Evolutionary conservation across 92 coral and sea anemone species (phyloP).

Genomic region (Parazoanthus swiftii): DNA sequence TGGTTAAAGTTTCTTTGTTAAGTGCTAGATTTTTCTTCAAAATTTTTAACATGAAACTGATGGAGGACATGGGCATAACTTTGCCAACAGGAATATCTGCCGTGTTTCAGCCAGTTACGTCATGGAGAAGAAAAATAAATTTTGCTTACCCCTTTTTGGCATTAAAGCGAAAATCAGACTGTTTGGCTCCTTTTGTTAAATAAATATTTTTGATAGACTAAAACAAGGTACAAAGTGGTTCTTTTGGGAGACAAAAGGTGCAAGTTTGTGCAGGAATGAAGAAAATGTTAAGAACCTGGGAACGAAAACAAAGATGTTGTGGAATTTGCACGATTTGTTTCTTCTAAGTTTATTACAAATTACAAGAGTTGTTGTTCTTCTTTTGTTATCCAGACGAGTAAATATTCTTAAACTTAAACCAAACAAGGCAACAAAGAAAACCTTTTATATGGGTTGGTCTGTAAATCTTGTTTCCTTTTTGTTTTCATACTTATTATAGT

Average conservation of each 20-base stretch:
- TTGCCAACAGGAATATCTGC: too few species aligned
- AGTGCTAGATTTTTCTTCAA: too few species aligned
- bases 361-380: not conserved
- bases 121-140: not conserved
- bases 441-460: slow-evolving; percentile 6
- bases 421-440: not conserved
- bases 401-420: too few species aligned
- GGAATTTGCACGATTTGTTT: not conserved
- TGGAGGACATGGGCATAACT: not conserved
- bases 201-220: slow-evolving; percentile 1
- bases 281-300: not conserved
- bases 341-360: not conserved
- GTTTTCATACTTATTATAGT: not conserved
- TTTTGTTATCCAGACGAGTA: not conserved
- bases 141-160: not conserved
- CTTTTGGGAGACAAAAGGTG: not conserved
- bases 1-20: not conserved
- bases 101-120: not conserved
- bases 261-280: not conserved
- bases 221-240: not conserved
- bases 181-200: not conserved
- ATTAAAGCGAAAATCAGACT: not conserved
- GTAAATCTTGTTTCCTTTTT: slow-evolving; percentile 4
- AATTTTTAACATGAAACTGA: not conserved
- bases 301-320: not conserved